Evolutionary conservation across 2,113 vertebrate species (phyloP), one percentile per base, ranked within the genome.

Genomic region (Okapia johnstoni): DNA sequence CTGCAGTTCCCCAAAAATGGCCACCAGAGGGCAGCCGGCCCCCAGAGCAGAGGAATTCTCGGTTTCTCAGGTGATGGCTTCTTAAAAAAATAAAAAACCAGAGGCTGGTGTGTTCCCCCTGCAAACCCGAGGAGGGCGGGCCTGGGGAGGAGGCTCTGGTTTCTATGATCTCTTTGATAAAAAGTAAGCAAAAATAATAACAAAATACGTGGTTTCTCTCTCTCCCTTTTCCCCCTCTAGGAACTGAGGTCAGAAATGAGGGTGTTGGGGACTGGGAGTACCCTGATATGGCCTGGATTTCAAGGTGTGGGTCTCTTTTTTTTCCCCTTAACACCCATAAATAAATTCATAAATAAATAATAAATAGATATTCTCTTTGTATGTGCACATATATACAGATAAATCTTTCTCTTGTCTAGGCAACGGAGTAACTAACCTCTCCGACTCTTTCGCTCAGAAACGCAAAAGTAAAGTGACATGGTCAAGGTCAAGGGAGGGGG

Each of bases 81-180:
- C 85, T 98, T 98, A 98, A 98, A 98, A 98, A 98, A 98, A 98
- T 98, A 98, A 98, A 98, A 97, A 98, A 98, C 98, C 97, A 98
- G 98, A 98, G 98, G 98, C 98, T 98, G 98, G 98, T 98, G 97
- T 98, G 93, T 96, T 96, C 92, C 76, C 93, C 96, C 86, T 55
- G 63, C 46, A 96, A 93, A 94, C 97, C 97, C 97, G 7, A 88
- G 77, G 57, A 33, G 88, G 90, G 66, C n/a, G 16, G 96, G 95
- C 87, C 94, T 84, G 84, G 92, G 94, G 96, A 97, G 96, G 93
- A 97, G 95, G 97, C 97, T 98, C 98, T 98, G 97, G 97, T 97
- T 96, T 96, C 97, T 98, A 86, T 97, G 97, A 96, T 98, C 93
- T 98, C 97, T 98, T 96, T 23, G 93, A 96, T 98, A 98, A 97